Conservation (phyloP, 2,113 vertebrate species). For the Phyllopteryx taeniolatus region DNA sequence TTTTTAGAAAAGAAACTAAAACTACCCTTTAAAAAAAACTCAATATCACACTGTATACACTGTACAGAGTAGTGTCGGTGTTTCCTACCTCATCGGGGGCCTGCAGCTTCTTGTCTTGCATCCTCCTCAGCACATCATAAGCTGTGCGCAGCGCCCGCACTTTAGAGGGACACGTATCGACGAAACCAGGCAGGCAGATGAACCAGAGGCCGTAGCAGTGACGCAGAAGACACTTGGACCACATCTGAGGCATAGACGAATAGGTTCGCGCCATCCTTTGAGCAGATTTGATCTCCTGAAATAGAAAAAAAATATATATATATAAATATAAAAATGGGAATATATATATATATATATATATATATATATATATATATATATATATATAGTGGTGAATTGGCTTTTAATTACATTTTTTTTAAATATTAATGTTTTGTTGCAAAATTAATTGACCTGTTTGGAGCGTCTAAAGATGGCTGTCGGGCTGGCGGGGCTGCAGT, state of each 20-base stretch:
- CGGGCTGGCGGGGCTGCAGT: constrained; percentile 88
- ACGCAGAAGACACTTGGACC: constrained; percentile 92
- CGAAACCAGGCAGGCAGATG: constrained; percentile 93
- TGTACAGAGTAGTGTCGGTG: not conserved
- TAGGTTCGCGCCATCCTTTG: constrained; percentile 93
- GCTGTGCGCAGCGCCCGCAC: constrained; percentile 90
- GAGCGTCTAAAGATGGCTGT: constrained; percentile 94
- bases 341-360: too few relatives aligned
- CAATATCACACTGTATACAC: not conserved
- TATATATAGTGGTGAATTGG: not conserved
- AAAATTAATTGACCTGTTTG: constrained; percentile 83
- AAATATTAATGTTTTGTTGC: too few relatives aligned
- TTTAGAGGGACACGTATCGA: constrained; percentile 90
- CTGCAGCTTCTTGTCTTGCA: constrained; percentile 94
- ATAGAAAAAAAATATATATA: constrained; percentile 17
- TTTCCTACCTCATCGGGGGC: constrained; percentile 90
- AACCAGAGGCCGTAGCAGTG: constrained; percentile 98
- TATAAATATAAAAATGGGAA: too few relatives aligned
- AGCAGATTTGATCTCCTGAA: constrained; percentile 92
- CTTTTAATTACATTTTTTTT: not conserved
- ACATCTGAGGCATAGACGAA: constrained; percentile 95
- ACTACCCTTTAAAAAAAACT: not conserved
- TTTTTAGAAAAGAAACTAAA: not conserved
- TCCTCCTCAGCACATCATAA: constrained; percentile 90
- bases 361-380: not conserved